Conservation (phyloP, 1,140 invertebrate genomes). For the Caenorhabditis brenneri region DNA sequence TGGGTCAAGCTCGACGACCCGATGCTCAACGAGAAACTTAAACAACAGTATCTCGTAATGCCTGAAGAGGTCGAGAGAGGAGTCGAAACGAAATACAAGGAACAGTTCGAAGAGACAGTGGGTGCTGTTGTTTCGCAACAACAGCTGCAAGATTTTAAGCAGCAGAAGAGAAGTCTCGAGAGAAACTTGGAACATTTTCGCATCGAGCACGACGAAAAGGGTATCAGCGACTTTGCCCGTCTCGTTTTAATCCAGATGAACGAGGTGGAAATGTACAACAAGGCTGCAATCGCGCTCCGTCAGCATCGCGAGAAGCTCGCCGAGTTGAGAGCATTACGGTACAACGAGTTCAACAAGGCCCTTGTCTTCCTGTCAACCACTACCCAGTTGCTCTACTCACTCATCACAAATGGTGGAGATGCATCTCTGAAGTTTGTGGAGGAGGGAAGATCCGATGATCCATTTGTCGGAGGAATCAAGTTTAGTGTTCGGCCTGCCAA, state of each 20-base stretch:
- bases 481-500: constrained; percentile 95
- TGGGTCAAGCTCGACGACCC: no score
- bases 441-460: constrained; percentile 89
- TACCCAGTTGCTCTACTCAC: constrained; percentile 93
- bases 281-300: background rate
- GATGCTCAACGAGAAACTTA: background rate
- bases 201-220: background rate
- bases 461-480: constrained; percentile 93
- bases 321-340: constrained; percentile 74
- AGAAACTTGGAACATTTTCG: background rate
- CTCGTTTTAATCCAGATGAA: background rate
- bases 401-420: constrained; percentile 95
- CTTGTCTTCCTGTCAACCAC: constrained; percentile 80
- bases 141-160: background rate
- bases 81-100: no score
- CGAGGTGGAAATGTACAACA: background rate
- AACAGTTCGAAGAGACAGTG: no score
- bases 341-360: constrained; percentile 79
- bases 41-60: background rate
- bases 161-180: background rate
- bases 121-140: no score
- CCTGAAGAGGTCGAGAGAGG: background rate
- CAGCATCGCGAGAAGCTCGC: background rate
- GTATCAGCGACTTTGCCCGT: background rate
- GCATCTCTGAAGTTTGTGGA: constrained; percentile 83